Evolutionary conservation across 1,140 invertebrate species (phyloP).

Genomic region (Drosophila sp.): DNA sequence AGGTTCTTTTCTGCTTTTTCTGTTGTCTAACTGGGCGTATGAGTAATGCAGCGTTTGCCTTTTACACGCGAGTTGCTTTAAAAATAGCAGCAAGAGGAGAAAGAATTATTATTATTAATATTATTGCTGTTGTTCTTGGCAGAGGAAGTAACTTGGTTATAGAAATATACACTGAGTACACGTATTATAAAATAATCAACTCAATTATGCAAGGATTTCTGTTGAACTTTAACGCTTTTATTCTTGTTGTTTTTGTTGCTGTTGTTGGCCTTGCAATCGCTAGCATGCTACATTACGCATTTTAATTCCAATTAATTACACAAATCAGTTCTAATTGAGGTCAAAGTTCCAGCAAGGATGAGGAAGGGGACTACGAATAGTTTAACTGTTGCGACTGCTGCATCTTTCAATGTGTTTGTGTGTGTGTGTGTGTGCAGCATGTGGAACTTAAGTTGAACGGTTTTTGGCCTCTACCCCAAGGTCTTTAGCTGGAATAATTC

Average conservation of each 20-base stretch:
- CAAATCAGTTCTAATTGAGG: slow-evolving; percentile 62
- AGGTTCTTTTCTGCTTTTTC: background rate
- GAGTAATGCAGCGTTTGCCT: slow-evolving; percentile 56
- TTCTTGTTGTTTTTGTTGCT: too few species aligned
- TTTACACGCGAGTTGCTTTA: slow-evolving; percentile 50
- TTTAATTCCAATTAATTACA: slow-evolving; percentile 74
- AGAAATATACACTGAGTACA: background rate
- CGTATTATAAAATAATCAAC: slow-evolving; percentile 42
- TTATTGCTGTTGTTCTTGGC: slow-evolving; percentile 55
- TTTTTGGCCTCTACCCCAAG: slow-evolving; percentile 35
- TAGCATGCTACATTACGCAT: slow-evolving; percentile 19
- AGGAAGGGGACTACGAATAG: background rate
- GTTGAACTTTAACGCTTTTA: slow-evolving; percentile 38
- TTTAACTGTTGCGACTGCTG: slow-evolving; percentile 1
- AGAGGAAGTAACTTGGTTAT: slow-evolving; percentile 5
- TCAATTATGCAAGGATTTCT: slow-evolving; percentile 52
- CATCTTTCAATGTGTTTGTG: slow-evolving; percentile 2
- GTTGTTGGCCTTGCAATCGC: slow-evolving; percentile 15
- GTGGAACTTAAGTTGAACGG: slow-evolving; percentile 9
- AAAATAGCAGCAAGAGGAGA: slow-evolving; percentile 44
- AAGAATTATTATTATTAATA: slow-evolving; percentile 52
- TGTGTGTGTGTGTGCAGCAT: slow-evolving; percentile 5
- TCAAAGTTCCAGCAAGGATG: slow-evolving; percentile 46
- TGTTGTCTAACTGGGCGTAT: slow-evolving; percentile 58
- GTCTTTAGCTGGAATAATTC: slow-evolving; percentile 6